These are phyloP conservation scores for Trinectes maculatus DNA, from an alignment of 2,113 vertebrate genomes.

Conservation along the genomic window DNA sequence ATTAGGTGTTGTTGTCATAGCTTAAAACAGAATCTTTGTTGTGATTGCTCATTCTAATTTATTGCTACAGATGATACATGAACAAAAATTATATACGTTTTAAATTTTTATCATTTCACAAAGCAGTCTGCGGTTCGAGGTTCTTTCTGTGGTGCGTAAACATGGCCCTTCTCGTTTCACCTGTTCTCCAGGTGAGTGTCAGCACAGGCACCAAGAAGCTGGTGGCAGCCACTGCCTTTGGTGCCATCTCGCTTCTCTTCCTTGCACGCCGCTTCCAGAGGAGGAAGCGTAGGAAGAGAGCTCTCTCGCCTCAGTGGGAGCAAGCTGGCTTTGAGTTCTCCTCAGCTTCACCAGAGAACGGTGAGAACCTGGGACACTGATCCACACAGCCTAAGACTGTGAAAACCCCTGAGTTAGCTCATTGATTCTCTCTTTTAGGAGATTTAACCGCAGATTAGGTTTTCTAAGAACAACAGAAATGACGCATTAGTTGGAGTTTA, in stretches of 20 bases:
- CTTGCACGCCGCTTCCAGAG: slow-evolving; percentile 92
- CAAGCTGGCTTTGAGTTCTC: slow-evolving; percentile 82
- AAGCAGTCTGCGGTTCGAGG: not conserved
- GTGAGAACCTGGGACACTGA: slow-evolving; percentile 63
- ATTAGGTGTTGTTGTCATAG: slow-evolving; percentile 19
- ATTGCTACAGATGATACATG: too few relatives aligned
- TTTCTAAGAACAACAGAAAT: slow-evolving; percentile 10
- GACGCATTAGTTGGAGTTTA: slow-evolving; percentile 1
- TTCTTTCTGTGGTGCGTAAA: not conserved
- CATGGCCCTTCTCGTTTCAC: not conserved
- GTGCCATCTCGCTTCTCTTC: slow-evolving; percentile 89
- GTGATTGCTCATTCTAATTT: slow-evolving; percentile 27
- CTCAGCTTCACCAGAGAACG: slow-evolving; percentile 82
- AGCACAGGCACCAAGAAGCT: slow-evolving; percentile 89
- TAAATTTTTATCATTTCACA: too few relatives aligned
- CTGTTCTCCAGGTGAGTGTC: slow-evolving; percentile 84
- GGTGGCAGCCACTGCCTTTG: slow-evolving; percentile 87
- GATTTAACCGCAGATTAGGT: slow-evolving; percentile 13
- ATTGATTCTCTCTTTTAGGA: slow-evolving; percentile 8
- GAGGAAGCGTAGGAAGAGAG: slow-evolving; percentile 87
- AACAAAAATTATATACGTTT: too few relatives aligned
- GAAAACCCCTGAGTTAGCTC: slow-evolving; percentile 9
- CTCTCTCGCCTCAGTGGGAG: slow-evolving; percentile 81
- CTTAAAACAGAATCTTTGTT: slow-evolving; percentile 14
- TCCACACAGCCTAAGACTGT: too few relatives aligned